These are phyloP conservation scores for Uloborus plumipes DNA, from an alignment of 2,888 invertebrate species.

Conservation along the genomic window DNA sequence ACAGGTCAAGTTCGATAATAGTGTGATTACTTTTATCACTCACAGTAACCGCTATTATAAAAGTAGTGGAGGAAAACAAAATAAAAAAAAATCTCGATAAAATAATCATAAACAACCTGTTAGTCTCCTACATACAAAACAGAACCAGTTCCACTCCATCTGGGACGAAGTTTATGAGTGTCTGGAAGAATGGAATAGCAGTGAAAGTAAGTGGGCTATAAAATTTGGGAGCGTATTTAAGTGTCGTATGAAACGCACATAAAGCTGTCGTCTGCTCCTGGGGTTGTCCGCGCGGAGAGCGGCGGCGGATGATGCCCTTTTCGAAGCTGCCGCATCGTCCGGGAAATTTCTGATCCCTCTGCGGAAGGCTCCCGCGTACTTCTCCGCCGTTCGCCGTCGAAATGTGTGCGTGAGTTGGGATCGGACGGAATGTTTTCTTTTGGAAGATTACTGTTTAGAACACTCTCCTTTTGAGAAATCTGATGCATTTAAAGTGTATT, in stretches of 20 bases:
- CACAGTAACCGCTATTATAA: no score
- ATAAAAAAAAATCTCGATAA: conserved; percentile 34
- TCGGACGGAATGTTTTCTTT: no score
- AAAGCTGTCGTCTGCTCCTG: conserved; percentile 47
- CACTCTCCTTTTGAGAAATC: no score
- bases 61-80: neutral
- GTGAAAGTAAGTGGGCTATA: conserved; percentile 56
- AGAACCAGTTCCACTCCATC: conserved; percentile 47
- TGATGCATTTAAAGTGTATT: no score
- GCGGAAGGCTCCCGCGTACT: conserved; percentile 25
- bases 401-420: no score
- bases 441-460: no score
- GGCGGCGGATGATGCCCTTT: conserved; percentile 9
- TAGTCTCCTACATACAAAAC: conserved; percentile 53
- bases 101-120: conserved; percentile 64
- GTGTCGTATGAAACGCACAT: conserved; percentile 57
- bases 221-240: conserved; percentile 58
- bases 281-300: neutral
- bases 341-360: neutral
- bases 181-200: conserved; percentile 50
- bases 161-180: conserved; percentile 52
- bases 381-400: no score
- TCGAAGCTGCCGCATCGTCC: neutral
- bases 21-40: no score
- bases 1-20: no score